phyloP scores from a whole-genome alignment of 2,888 invertebrate species.

The Leptarthrus brevirostris region DNA sequence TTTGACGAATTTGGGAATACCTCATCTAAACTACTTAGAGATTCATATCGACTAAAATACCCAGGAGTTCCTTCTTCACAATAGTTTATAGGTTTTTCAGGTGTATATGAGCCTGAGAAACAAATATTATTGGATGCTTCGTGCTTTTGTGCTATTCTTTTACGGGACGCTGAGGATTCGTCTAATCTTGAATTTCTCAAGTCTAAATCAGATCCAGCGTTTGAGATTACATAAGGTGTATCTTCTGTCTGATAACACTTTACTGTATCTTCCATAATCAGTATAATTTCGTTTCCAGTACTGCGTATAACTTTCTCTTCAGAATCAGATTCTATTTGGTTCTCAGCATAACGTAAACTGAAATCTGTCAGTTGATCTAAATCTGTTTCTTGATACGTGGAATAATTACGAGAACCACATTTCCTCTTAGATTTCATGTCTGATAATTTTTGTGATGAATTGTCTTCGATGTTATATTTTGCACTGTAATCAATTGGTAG shows the following conservation, averaged over 20 bases:
- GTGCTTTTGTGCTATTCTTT: slow-evolving; percentile 65
- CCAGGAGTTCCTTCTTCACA: slow-evolving; percentile 90
- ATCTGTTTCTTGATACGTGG: slow-evolving; percentile 84
- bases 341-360: slow-evolving; percentile 88
- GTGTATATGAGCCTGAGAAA: slow-evolving; percentile 79
- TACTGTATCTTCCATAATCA: slow-evolving; percentile 82
- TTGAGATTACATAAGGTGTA: slow-evolving; percentile 86
- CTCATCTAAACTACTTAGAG: slow-evolving; percentile 72
- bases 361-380: slow-evolving; percentile 93
- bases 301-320: slow-evolving; percentile 60
- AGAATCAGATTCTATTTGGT: slow-evolving; percentile 76
- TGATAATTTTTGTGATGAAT: slow-evolving; percentile 61
- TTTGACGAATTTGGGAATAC: slow-evolving; percentile 58
- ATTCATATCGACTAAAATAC: slow-evolving; percentile 77
- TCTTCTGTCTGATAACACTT: slow-evolving; percentile 94
- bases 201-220: slow-evolving; percentile 90
- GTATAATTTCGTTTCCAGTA: slow-evolving; percentile 61
- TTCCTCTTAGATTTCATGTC: slow-evolving; percentile 53
- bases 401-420: slow-evolving; percentile 53
- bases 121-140: slow-evolving; percentile 63
- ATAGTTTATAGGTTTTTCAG: slow-evolving; percentile 84
- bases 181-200: slow-evolving; percentile 69
- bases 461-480: slow-evolving; percentile 74
- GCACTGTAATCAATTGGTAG: slow-evolving; percentile 81
- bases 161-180: slow-evolving; percentile 52